Evolutionary conservation across 2,888 invertebrate genomes (phyloP), one percentile per base, ranked within the genome.

Genomic region (Mylabris sibirica): DNA sequence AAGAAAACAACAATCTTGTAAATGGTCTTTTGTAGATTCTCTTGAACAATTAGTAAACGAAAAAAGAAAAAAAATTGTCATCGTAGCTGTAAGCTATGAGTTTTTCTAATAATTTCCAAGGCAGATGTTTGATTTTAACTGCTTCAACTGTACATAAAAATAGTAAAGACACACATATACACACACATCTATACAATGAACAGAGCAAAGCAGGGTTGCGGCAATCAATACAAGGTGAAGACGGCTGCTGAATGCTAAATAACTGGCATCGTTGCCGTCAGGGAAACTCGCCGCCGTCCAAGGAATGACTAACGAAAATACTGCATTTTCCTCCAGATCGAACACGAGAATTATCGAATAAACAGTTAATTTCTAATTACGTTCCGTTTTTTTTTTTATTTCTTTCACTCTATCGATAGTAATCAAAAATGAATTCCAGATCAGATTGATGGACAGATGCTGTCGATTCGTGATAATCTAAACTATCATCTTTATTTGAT

Each of bases 221-320:
- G 87, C 88, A 89, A 90, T 90, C 89, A 89, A 90, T 90, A 90
- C 89, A 86, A 88, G 88, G 87, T 87, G 84, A 86, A 87, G 84
- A 87, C 88, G 86, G 85, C 85, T 77, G 77, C 87, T 85, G 89
- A 88, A 89, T 89, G 88, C 89, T 88, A 89, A 89, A 81, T 83
- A 84, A 82, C 78, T 77, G 78, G 80, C 77, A 79, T 75, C 81
- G 74, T 84, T 84, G 80, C 79, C 75, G 80, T 74, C 72, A 66
- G 68, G 64, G 66, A 64, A 68, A 68, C 62, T 69, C 64, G 35
- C 64, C 35, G 68, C 44, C 59, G 34, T 68, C 64, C 68, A 68
- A 63, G 60, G 66, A 66, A 64, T 67, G 64, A 59, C 67, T 60
- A 53, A 65, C 63, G 64, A 44, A 60, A 68, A 67, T 69, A 69